These are phyloP conservation scores for Rhingia rostrata DNA, from an alignment of 2,888 invertebrate species.

Conservation along the genomic window DNA sequence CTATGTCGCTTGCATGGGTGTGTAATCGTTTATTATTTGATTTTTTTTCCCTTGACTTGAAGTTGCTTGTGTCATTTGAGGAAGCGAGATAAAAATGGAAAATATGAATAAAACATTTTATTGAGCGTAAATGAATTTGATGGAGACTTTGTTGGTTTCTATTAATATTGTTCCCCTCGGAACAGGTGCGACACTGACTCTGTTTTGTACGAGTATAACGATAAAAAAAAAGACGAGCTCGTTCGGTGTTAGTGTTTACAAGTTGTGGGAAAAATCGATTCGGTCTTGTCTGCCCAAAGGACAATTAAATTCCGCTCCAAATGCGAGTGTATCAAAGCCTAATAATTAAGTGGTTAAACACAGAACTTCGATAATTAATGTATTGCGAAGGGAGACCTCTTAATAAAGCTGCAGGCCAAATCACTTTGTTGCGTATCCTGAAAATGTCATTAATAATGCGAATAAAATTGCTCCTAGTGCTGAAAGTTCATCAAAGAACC, in stretches of 20 bases:
- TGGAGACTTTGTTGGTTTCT: slow-evolving; percentile 53
- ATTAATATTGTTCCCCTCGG: slow-evolving; percentile 6
- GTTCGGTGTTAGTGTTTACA: background rate
- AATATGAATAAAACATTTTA: slow-evolving; percentile 68
- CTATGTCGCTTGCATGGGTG: slow-evolving; percentile 44
- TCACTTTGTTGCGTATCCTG: slow-evolving; percentile 36
- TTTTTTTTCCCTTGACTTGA: slow-evolving; percentile 17
- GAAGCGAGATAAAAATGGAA: slow-evolving; percentile 33
- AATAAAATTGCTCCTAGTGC: slow-evolving; percentile 60
- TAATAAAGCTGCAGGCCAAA: slow-evolving; percentile 35
- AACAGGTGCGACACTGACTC: slow-evolving; percentile 30
- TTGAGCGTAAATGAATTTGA: slow-evolving; percentile 65
- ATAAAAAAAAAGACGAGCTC: background rate
- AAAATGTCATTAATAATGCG: slow-evolving; percentile 54
- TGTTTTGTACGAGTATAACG: too few relatives aligned
- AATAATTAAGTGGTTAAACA: slow-evolving; percentile 55
- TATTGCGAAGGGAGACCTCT: slow-evolving; percentile 8
- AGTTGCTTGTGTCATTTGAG: background rate
- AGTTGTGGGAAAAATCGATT: slow-evolving; percentile 24
- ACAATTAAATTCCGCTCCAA: slow-evolving; percentile 12
- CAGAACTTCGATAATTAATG: slow-evolving; percentile 51
- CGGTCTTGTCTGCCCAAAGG: background rate
- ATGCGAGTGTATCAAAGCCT: slow-evolving; percentile 35
- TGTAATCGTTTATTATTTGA: slow-evolving; percentile 51
- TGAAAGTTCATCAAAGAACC: slow-evolving; percentile 59